Evolutionary conservation across 2,797 vertebrate species (phyloP).

Genomic region (Sebastes taczanowskii): DNA sequence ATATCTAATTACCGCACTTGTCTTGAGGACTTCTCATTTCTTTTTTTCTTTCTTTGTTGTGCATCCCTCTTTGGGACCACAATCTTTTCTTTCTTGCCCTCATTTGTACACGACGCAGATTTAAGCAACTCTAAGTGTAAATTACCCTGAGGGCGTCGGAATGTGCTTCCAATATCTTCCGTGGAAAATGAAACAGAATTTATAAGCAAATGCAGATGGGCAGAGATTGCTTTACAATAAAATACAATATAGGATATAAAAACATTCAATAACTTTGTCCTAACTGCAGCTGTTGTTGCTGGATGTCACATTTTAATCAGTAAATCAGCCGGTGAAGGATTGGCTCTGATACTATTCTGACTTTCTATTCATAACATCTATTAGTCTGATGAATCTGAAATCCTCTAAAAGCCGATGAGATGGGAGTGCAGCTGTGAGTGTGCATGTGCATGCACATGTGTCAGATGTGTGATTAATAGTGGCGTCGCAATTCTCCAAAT

Average conservation of each 20-base stretch:
- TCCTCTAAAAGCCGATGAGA: constrained; percentile 29
- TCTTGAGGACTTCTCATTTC: constrained; percentile 11
- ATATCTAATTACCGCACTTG: constrained; percentile 26
- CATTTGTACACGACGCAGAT: constrained; percentile 31
- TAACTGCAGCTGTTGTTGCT: constrained; percentile 13
- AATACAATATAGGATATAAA: neutral
- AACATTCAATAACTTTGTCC: neutral
- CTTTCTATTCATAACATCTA: neutral
- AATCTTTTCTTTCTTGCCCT: constrained; percentile 24
- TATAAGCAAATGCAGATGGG: neutral
- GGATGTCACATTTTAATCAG: constrained; percentile 27
- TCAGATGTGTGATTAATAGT: constrained; percentile 21
- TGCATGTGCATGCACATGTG: neutral
- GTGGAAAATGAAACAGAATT: constrained; percentile 20
- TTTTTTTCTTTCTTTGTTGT: neutral
- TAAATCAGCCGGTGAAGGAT: constrained; percentile 8
- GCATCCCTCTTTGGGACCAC: constrained; percentile 6
- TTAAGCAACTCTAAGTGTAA: constrained; percentile 35
- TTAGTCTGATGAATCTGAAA: constrained; percentile 41
- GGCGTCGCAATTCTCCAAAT: too few species aligned
- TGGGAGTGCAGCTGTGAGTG: constrained; percentile 13
- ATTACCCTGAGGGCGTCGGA: constrained; percentile 9
- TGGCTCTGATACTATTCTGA: constrained; percentile 1
- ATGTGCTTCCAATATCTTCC: constrained; percentile 13
- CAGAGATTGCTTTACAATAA: neutral